Evolutionary conservation across 1,140 invertebrate genomes (phyloP), one percentile per base, ranked within the genome.

Genomic region (Leptonema lineaticorne): DNA sequence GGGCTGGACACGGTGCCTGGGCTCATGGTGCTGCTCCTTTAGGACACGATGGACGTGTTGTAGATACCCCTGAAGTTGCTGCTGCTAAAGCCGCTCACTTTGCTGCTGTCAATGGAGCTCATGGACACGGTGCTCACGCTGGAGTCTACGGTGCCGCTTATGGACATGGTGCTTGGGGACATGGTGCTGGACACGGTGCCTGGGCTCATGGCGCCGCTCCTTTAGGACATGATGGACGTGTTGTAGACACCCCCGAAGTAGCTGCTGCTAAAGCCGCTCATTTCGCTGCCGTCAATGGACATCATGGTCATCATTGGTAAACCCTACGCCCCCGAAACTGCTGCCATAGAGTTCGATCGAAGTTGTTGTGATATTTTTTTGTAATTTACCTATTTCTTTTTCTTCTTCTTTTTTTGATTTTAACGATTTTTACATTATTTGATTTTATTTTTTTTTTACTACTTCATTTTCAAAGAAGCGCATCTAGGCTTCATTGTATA

Each of bases 201-300:
- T 75, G 75, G 62, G 67, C 50, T 24, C 22, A 75, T 60, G 48
- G 48, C n/a, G 76, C 75, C 62, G 63, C 63, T 45, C 63, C 63
- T 27, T 74, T 75, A 9, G 78, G 76, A 24, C 63, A 66, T 41
- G 63, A 66, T 60, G 78, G 78, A 6, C 78, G 78, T 69, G 77
- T 80, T 30, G 78, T 78, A 48, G 79, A 80, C 62, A 80, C 79
- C 62, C 78, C 79, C 53, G 79, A 81, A 72, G 79, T 80, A 74
- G 78, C 79, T 1, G 78, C 79, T 68, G 79, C 79, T 57, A 78
- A 78, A 63, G 79, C 79, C 69, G 79, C 79, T 62, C 79, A 81
- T 75, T 75, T 79, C 63, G 79, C 78, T 68, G 63, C 63, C 24
- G 29, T 66, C 28, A 9, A 37, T 27, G 59, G 18, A 41, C 28